phyloP scores from a whole-genome alignment of 2,113 vertebrate genomes.

The Amia ocellicauda region DNA sequence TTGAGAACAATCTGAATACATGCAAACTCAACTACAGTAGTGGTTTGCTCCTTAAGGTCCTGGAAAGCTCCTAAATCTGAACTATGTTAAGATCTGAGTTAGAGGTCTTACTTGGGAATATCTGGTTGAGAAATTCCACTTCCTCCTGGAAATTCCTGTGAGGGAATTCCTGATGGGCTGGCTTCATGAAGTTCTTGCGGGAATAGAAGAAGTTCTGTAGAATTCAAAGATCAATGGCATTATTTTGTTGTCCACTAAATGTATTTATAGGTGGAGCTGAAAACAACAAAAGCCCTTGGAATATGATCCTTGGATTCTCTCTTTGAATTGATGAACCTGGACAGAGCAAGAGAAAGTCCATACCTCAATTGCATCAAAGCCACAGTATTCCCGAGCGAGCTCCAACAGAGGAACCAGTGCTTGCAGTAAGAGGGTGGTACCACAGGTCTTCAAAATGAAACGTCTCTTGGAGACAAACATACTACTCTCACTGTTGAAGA shows the following conservation, averaged over 20 bases:
- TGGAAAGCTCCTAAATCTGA: too few species aligned
- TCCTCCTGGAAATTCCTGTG: conserved; percentile 99
- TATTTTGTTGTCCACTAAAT: too few species aligned
- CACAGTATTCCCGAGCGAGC: conserved; percentile 95
- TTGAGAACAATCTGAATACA: too few species aligned
- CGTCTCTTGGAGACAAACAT: conserved; percentile 99
- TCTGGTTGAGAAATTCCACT: conserved; percentile 97
- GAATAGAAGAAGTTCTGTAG: conserved; percentile 98
- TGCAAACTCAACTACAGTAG: too few species aligned
- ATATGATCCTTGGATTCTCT: too few species aligned
- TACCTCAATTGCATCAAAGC: conserved; percentile 96
- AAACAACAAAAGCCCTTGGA: not conserved
- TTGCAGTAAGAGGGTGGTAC: conserved; percentile 99
- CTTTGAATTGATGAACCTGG: too few species aligned
- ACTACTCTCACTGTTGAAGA: conserved; percentile 92
- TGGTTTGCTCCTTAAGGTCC: too few species aligned
- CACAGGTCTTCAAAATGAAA: conserved; percentile 99
- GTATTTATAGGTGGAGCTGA: not conserved
- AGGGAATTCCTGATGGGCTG: conserved; percentile 97
- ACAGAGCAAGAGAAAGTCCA: not conserved
- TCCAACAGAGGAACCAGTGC: conserved; percentile 99
- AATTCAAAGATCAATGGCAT: not conserved
- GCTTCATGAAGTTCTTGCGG: conserved; percentile 99
- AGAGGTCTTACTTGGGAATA: conserved; percentile 89
- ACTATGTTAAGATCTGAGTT: not conserved